These are phyloP conservation scores for Lasiurus borealis DNA, from an alignment of 2,113 vertebrate species.

Conservation along the genomic window DNA sequence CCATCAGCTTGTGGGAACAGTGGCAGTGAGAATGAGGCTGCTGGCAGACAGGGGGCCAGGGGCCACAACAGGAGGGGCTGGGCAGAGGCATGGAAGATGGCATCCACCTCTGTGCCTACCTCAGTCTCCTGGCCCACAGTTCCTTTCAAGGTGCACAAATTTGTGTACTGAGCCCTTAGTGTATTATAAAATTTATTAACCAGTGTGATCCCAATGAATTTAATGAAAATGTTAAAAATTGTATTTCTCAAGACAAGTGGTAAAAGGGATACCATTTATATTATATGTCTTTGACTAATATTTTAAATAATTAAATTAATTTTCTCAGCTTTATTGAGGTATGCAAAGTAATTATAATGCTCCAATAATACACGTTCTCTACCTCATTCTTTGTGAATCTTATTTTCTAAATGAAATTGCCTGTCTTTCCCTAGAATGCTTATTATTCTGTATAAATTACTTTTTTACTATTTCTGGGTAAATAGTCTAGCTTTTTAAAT, in stretches of 20 bases:
- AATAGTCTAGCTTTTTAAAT: not conserved
- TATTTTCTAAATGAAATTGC: not conserved
- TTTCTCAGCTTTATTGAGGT: not conserved
- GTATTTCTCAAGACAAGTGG: not conserved
- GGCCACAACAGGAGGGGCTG: too few relatives aligned
- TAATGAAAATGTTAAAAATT: not conserved
- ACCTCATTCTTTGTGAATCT: not conserved
- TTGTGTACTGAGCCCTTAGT: too few relatives aligned
- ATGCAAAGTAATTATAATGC: rapidly evolving
- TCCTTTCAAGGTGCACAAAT: too few relatives aligned
- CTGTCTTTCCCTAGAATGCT: not conserved
- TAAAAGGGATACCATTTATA: not conserved
- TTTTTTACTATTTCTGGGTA: not conserved
- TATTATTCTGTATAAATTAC: not conserved
- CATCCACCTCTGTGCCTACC: too few relatives aligned
- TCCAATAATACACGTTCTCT: not conserved
- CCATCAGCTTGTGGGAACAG: too few relatives aligned
- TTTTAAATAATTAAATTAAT: not conserved
- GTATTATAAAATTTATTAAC: not conserved
- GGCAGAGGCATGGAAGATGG: too few relatives aligned
- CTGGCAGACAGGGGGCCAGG: too few relatives aligned
- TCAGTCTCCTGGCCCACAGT: too few relatives aligned
- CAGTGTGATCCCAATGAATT: not conserved
- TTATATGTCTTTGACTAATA: not conserved
- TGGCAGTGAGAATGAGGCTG: too few relatives aligned